Evolutionary conservation across 2,797 vertebrate species (phyloP).

Genomic region (Alca torda): DNA sequence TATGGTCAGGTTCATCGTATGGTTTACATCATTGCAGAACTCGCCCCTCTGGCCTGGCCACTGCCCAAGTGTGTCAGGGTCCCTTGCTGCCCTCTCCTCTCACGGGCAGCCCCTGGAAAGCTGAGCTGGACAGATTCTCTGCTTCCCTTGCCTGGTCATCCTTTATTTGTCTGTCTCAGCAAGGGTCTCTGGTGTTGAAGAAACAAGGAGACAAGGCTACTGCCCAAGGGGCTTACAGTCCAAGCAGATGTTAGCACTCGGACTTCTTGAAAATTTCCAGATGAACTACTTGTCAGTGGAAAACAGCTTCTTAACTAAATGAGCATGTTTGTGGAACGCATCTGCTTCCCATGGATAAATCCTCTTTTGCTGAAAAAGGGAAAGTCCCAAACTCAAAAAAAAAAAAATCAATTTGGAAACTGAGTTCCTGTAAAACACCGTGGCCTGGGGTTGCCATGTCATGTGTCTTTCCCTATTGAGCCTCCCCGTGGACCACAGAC

Average conservation of each 20-base stretch:
- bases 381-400: neutral
- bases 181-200: neutral
- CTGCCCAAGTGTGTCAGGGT: neutral
- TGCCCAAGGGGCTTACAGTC: neutral
- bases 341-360: neutral
- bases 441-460: neutral
- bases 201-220: neutral
- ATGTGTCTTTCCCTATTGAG: neutral
- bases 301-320: neutral
- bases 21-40: neutral
- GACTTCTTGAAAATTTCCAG: constrained; percentile 4
- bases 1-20: rapidly evolving
- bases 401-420: neutral
- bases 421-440: neutral
- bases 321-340: neutral
- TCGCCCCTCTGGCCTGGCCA: neutral
- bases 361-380: neutral
- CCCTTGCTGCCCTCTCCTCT: neutral
- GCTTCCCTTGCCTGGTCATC: neutral
- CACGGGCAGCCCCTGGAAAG: neutral
- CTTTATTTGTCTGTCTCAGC: neutral
- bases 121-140: rapidly evolving
- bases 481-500: neutral
- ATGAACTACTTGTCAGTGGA: neutral
- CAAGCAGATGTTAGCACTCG: neutral